Percentiles rank a stretch among this genome's conserved stretches.
Conservation (phyloP, 2,113 vertebrate genomes). For the Callorhinus ursinus region DNA sequence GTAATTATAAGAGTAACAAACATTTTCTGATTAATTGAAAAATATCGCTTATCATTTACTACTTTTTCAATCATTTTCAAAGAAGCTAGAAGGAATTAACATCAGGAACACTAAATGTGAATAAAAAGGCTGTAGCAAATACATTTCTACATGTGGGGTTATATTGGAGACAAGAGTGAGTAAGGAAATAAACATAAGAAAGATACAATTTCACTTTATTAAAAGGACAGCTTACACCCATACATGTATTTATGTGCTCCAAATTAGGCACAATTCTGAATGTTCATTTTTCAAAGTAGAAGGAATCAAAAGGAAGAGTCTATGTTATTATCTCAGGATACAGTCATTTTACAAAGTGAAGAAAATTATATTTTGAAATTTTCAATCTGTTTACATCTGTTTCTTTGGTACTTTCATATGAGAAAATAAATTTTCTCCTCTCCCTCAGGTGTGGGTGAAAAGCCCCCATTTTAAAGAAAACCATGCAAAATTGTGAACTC, state of each 20-base stretch:
- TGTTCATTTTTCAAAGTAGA: neutral
- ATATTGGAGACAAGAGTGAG: neutral
- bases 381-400: neutral
- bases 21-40: neutral
- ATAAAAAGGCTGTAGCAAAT: neutral
- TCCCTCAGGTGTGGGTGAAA: neutral
- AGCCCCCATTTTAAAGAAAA: neutral
- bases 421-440: neutral
- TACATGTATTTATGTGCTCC: neutral
- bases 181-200: neutral
- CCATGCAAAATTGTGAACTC: neutral
- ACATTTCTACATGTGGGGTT: neutral
- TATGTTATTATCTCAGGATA: neutral
- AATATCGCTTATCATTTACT: neutral
- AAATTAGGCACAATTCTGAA: neutral
- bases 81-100: neutral
- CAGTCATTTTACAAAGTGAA: neutral
- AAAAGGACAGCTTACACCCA: neutral
- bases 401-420: neutral
- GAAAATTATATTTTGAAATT: slow-evolving; percentile 10
- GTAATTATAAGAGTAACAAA: neutral
- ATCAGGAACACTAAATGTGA: neutral
- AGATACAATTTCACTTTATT: neutral
- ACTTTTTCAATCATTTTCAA: neutral
- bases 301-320: neutral